A percentile compares a stretch with the other conserved stretches of the same genome.
Conservation (phyloP, 2,888 invertebrate species). For the Eulithis testata region DNA sequence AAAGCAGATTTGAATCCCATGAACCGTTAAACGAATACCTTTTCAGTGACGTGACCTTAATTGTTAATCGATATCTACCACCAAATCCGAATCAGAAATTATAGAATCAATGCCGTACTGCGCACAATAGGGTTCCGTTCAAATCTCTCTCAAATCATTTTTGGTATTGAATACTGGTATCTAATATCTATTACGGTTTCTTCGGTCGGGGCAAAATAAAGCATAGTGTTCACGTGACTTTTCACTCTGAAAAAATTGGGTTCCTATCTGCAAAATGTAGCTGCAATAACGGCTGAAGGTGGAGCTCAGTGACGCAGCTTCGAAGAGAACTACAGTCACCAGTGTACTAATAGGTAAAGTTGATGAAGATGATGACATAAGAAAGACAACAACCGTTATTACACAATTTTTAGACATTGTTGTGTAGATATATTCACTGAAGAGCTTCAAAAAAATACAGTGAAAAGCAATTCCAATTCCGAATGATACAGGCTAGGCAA, state of each 20-base stretch:
- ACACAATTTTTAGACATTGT: too few relatives aligned
- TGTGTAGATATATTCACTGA: too few relatives aligned
- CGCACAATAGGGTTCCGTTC: slow-evolving; percentile 32
- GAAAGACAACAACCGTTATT: too few relatives aligned
- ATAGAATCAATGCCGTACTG: slow-evolving; percentile 30
- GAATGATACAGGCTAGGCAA: slow-evolving; percentile 9
- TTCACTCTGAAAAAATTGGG: not conserved
- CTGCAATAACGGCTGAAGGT: too few relatives aligned
- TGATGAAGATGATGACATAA: too few relatives aligned
- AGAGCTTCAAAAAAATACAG: too few relatives aligned
- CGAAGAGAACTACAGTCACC: too few relatives aligned
- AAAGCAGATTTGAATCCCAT: not conserved
- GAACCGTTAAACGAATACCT: slow-evolving; percentile 8
- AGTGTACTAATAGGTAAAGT: too few relatives aligned
- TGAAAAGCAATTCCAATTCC: not conserved
- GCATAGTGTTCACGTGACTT: not conserved
- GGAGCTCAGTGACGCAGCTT: too few relatives aligned
- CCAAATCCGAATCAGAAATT: slow-evolving; percentile 30
- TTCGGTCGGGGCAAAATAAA: slow-evolving; percentile 31
- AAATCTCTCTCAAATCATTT: slow-evolving; percentile 37
- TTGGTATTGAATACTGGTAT: too few relatives aligned
- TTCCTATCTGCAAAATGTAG: too few relatives aligned
- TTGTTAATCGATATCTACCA: slow-evolving; percentile 17
- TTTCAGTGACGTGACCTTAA: slow-evolving; percentile 29
- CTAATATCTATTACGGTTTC: slow-evolving; percentile 46